Evolutionary conservation across 2,113 vertebrate species (phyloP).

Genomic region (Prochilodus magdalenae): DNA sequence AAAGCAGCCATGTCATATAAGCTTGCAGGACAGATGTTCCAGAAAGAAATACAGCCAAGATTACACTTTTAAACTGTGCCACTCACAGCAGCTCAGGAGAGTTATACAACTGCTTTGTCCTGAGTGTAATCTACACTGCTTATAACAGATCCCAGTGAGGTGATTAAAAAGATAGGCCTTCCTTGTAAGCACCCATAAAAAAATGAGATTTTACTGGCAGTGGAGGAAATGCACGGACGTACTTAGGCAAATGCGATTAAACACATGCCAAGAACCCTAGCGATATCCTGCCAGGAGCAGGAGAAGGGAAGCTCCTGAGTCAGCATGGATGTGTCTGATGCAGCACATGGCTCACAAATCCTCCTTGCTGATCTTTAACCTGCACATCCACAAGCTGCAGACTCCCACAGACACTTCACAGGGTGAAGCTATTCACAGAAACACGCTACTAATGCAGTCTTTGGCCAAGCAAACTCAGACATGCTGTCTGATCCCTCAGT

Average conservation of each 20-base stretch:
- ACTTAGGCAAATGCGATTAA: conserved; percentile 34
- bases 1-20: neutral
- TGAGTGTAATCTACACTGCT: conserved; percentile 2
- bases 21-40: conserved; percentile 17
- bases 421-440: conserved; percentile 2
- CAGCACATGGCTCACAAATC: neutral
- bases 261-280: neutral
- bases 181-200: conserved; percentile 6
- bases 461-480: neutral
- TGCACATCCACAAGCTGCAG: neutral
- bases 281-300: conserved; percentile 18
- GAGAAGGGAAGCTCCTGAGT: conserved; percentile 38
- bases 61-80: neutral
- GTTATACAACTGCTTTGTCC: conserved; percentile 14
- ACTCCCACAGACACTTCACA: conserved; percentile 10
- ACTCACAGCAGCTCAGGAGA: neutral
- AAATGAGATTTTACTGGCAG: conserved; percentile 32
- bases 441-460: neutral
- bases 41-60: conserved; percentile 20
- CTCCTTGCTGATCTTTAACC: conserved; percentile 21
- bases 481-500: neutral
- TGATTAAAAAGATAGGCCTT: conserved; percentile 20
- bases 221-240: conserved; percentile 16
- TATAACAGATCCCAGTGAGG: conserved; percentile 7
- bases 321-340: conserved; percentile 13